phyloP scores from a whole-genome alignment of 2,888 invertebrate species.

The Blomia tropicalis region DNA sequence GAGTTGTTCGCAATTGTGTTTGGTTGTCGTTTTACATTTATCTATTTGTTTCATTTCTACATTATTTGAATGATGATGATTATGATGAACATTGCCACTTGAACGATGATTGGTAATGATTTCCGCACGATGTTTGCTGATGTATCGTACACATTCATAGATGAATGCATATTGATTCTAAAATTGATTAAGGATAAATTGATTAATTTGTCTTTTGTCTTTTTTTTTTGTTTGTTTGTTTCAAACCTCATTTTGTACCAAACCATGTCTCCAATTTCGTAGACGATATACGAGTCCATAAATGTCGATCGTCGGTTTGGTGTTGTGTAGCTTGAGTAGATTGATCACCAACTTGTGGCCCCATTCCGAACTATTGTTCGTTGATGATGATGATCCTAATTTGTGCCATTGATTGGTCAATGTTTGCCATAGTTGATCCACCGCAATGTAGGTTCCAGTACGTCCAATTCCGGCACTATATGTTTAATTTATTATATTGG shows the following conservation, averaged over 20 bases:
- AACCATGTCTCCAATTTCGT: background rate
- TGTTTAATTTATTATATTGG: background rate
- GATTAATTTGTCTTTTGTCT: background rate
- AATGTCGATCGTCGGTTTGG: constrained; percentile 9
- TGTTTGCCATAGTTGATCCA: background rate
- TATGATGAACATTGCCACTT: too few species aligned
- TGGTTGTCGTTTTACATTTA: too few species aligned
- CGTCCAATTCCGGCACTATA: constrained; percentile 8
- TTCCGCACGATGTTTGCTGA: too few species aligned
- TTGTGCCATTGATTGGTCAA: background rate
- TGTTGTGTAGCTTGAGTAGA: background rate
- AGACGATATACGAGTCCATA: constrained; percentile 1
- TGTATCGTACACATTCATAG: constrained; percentile 4
- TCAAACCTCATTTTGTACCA: constrained; percentile 4
- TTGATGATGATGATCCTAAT: background rate
- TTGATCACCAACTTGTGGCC: background rate
- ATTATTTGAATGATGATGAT: too few species aligned
- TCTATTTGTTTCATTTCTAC: too few species aligned
- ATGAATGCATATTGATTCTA: constrained; percentile 12
- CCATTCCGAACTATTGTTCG: background rate
- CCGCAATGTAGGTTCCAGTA: constrained; percentile 11
- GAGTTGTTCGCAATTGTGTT: too few species aligned
- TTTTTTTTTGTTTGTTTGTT: background rate
- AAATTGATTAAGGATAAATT: background rate
- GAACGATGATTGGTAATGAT: too few species aligned